Evolutionary conservation across 2,888 invertebrate genomes (phyloP).

Genomic region (Chrysina gloriosa): DNA sequence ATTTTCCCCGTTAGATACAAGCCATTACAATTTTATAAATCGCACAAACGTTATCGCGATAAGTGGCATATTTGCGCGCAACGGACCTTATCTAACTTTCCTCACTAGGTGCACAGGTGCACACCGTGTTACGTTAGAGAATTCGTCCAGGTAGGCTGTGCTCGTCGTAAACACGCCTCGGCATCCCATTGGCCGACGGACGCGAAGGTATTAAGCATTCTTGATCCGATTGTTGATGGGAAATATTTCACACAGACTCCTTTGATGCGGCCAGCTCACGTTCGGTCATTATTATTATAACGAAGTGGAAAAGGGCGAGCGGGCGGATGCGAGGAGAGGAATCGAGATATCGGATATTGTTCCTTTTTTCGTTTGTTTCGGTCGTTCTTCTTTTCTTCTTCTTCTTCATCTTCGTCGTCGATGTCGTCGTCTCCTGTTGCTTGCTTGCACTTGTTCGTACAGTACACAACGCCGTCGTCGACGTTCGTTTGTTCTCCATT

Average conservation of each 20-base stretch:
- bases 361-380: constrained; percentile 23
- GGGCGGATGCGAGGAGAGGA: neutral
- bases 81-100: neutral
- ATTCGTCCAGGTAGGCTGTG: constrained; percentile 47
- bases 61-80: too few species aligned
- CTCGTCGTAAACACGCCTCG: constrained; percentile 51
- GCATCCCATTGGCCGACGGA: constrained; percentile 48
- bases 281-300: constrained; percentile 45
- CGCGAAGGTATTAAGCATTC: constrained; percentile 50
- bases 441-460: neutral
- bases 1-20: too few species aligned
- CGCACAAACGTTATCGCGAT: too few species aligned
- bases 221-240: constrained; percentile 52
- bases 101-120: neutral
- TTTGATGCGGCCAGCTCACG: constrained; percentile 31
- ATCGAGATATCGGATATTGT: neutral
- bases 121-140: constrained; percentile 22
- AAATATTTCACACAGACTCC: constrained; percentile 50
- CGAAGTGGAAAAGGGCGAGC: constrained; percentile 32
- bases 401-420: neutral
- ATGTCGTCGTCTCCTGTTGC: neutral
- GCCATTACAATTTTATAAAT: too few species aligned
- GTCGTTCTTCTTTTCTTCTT: neutral
- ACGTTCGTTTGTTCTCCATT: constrained; percentile 27
- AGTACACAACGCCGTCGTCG: neutral